Percentiles rank a stretch among this genome's conserved stretches.
Conservation (phyloP, 1,140 invertebrate species). For the Drosophila sproati region DNA sequence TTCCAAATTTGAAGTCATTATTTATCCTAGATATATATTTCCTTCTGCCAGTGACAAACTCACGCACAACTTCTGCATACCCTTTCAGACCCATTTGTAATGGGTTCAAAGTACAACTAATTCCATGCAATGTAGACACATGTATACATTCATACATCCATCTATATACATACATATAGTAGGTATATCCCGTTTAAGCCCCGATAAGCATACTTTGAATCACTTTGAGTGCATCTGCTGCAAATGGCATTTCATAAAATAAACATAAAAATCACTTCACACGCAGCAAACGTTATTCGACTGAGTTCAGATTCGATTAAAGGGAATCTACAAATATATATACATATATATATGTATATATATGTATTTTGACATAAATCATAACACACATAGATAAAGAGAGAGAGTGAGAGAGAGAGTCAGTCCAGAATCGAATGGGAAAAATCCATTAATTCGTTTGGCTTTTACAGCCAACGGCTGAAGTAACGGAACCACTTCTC, state of each 20-base stretch:
- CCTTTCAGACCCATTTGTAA: no score
- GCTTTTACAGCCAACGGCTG: slow-evolving; percentile 11
- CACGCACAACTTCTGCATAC: no score
- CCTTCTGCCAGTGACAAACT: no score
- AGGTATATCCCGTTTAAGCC: slow-evolving; percentile 19
- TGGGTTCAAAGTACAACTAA: no score
- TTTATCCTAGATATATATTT: no score
- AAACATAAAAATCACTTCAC: slow-evolving; percentile 2
- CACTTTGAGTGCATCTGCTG: slow-evolving; percentile 1
- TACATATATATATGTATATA: no score
- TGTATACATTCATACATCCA: no score
- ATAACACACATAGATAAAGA: neutral
- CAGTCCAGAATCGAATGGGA: slow-evolving; percentile 16
- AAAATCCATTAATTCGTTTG: slow-evolving; percentile 47
- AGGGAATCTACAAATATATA: neutral
- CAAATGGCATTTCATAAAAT: neutral
- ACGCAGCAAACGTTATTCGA: slow-evolving; percentile 1
- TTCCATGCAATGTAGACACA: no score
- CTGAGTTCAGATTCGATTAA: slow-evolving; percentile 9
- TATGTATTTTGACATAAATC: slow-evolving; percentile 22
- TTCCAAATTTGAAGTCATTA: no score
- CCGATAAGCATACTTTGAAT: neutral
- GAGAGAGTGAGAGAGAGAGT: neutral
- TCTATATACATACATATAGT: no score
- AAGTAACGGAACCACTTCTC: slow-evolving; percentile 14